These are phyloP conservation scores for Telmatherina bonti DNA, from an alignment of 2,797 vertebrate genomes.

Conservation along the genomic window DNA sequence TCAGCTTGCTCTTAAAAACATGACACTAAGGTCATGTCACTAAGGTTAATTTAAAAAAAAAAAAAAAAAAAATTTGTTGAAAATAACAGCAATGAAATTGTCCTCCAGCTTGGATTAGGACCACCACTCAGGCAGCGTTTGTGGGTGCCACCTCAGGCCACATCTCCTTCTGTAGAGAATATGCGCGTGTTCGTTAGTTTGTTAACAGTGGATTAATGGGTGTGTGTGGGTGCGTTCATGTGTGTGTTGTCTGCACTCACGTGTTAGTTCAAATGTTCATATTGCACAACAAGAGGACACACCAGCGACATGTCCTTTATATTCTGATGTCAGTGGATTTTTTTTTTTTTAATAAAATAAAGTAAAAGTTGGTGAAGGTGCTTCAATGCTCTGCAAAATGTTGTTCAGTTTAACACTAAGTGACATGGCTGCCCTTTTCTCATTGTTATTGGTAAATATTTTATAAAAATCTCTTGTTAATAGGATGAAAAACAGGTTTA, in stretches of 20 bases:
- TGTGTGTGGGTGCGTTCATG: conserved; percentile 44
- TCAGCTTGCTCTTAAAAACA: too few relatives aligned
- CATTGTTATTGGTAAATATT: conserved; percentile 39
- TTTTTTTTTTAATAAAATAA: background rate
- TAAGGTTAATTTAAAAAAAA: too few relatives aligned
- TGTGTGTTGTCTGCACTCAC: conserved; percentile 5
- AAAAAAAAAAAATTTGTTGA: too few relatives aligned
- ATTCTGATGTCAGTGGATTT: background rate
- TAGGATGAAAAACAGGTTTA: conserved; percentile 56
- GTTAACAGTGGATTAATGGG: conserved; percentile 46
- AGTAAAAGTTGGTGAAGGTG: conserved; percentile 1
- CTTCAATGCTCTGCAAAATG: conserved; percentile 3
- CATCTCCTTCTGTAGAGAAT: conserved; percentile 35
- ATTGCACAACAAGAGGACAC: conserved; percentile 7
- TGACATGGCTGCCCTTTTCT: conserved; percentile 14
- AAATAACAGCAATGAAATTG: conserved; percentile 67
- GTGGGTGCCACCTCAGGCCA: conserved; percentile 62
- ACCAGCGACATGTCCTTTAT: conserved; percentile 31
- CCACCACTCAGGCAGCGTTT: conserved; percentile 60
- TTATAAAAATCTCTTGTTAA: conserved; percentile 67
- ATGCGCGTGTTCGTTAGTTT: conserved; percentile 34
- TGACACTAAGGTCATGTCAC: too few relatives aligned
- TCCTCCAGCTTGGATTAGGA: conserved; percentile 14
- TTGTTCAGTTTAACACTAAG: conserved; percentile 50
- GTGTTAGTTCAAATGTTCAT: background rate